These are phyloP conservation scores for Harpalus rubripes DNA, from an alignment of 2,888 invertebrate species.

Conservation along the genomic window DNA sequence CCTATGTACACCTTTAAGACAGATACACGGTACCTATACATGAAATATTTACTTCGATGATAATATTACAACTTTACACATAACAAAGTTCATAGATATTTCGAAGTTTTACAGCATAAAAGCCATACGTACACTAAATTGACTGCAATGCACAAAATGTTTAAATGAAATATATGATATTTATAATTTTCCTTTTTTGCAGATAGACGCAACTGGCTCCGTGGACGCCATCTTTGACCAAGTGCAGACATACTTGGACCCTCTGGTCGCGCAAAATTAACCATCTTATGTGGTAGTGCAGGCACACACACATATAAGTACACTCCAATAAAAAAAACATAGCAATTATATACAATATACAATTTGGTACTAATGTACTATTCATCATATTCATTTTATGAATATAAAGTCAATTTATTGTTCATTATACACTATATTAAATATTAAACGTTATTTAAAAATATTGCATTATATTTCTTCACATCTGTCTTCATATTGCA, in stretches of 20 bases:
- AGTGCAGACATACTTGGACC: conserved; percentile 82
- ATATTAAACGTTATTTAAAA: conserved; percentile 45
- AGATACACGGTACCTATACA: too few relatives aligned
- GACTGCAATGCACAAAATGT: too few relatives aligned
- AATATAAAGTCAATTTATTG: conserved; percentile 37
- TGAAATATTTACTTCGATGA: too few relatives aligned
- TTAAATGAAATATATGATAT: too few relatives aligned
- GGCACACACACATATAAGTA: conserved; percentile 15
- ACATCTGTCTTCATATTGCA: conserved; percentile 44
- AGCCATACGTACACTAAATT: too few relatives aligned
- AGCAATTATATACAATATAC: conserved; percentile 21
- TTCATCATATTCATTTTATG: conserved; percentile 2
- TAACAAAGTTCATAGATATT: too few relatives aligned
- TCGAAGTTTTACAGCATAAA: too few relatives aligned
- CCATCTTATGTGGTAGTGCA: conserved; percentile 26
- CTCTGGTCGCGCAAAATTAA: conserved; percentile 69
- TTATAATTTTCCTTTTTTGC: too few relatives aligned
- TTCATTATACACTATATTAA: conserved; percentile 10
- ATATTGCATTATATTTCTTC: conserved; percentile 20
- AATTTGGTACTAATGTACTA: conserved; percentile 6
- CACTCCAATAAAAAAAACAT: background rate
- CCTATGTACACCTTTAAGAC: too few relatives aligned
- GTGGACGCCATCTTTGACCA: conserved; percentile 89
- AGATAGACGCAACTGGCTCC: conserved; percentile 90
- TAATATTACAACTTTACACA: too few relatives aligned